Conservation (phyloP, 2,797 vertebrate species). For the Acanthurus tractus region DNA sequence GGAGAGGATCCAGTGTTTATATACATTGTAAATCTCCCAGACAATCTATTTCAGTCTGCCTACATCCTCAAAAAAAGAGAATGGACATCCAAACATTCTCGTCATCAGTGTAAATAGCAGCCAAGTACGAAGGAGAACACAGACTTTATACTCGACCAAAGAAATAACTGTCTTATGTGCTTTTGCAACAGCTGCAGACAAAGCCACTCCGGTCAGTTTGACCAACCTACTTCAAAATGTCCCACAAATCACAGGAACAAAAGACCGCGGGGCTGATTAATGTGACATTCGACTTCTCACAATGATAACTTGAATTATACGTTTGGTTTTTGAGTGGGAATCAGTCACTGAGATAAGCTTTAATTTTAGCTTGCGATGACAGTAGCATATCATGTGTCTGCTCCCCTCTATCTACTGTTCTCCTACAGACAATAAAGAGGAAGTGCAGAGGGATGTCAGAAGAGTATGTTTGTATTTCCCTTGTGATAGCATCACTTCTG, state of each 20-base stretch:
- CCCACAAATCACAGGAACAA: conserved; percentile 11
- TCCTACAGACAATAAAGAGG: conserved; percentile 38
- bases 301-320: not conserved
- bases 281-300: conserved; percentile 15
- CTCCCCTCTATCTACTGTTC: conserved; percentile 14
- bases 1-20: conserved; percentile 31
- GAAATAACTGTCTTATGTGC: conserved; percentile 11
- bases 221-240: conserved; percentile 13
- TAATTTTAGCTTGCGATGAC: conserved; percentile 18
- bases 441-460: conserved; percentile 32
- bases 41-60: conserved; percentile 43
- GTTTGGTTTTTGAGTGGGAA: conserved; percentile 4
- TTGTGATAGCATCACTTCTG: conserved; percentile 63
- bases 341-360: not conserved
- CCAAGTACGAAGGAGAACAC: conserved; percentile 29
- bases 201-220: conserved; percentile 17
- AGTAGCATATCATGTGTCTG: conserved; percentile 43
- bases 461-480: conserved; percentile 60
- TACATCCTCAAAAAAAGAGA: conserved; percentile 28
- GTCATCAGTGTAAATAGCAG: conserved; percentile 45
- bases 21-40: conserved; percentile 55
- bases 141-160: conserved; percentile 32
- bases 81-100: conserved; percentile 43
- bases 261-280: not conserved
- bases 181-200: conserved; percentile 37